phyloP scores from a whole-genome alignment of 2,888 invertebrate genomes.

The Zhengitettix transpicula region DNA sequence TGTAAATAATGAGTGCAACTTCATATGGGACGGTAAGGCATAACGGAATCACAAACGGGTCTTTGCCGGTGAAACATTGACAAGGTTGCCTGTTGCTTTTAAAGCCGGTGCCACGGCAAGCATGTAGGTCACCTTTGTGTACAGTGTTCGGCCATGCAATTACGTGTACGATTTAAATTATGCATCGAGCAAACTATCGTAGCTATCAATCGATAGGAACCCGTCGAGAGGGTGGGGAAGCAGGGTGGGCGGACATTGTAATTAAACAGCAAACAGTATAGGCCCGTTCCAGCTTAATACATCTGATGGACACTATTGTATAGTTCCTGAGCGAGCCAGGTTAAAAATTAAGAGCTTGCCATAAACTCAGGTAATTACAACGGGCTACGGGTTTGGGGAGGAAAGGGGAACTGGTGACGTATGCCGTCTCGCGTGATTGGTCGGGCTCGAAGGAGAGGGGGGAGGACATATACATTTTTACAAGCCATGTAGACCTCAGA shows the following conservation, averaged over 20 bases:
- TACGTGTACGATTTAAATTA: constrained; percentile 12
- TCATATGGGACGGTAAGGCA: neutral
- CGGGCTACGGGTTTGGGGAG: neutral
- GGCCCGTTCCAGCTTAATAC: constrained; percentile 5
- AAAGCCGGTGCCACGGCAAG: neutral
- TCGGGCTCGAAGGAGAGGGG: neutral
- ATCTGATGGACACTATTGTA: constrained; percentile 2
- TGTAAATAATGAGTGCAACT: neutral
- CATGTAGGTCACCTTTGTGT: constrained; percentile 11
- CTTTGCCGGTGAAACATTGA: neutral
- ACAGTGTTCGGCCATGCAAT: constrained; percentile 11
- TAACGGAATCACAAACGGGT: neutral
- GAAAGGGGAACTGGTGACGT: neutral
- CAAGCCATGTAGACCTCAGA: neutral
- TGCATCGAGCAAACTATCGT: constrained; percentile 11
- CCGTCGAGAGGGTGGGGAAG: neutral
- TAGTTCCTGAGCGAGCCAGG: neutral
- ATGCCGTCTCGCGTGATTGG: neutral
- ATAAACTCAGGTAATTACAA: constrained; percentile 2
- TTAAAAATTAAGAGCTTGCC: constrained; percentile 1
- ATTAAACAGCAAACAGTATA: constrained; percentile 12
- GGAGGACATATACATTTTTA: neutral
- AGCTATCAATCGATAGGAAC: constrained; percentile 8
- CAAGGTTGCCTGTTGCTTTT: neutral
- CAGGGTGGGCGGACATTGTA: constrained; percentile 4